phyloP scores from a whole-genome alignment of 2,888 invertebrate genomes.

The Disparrhopalites patrizii region DNA sequence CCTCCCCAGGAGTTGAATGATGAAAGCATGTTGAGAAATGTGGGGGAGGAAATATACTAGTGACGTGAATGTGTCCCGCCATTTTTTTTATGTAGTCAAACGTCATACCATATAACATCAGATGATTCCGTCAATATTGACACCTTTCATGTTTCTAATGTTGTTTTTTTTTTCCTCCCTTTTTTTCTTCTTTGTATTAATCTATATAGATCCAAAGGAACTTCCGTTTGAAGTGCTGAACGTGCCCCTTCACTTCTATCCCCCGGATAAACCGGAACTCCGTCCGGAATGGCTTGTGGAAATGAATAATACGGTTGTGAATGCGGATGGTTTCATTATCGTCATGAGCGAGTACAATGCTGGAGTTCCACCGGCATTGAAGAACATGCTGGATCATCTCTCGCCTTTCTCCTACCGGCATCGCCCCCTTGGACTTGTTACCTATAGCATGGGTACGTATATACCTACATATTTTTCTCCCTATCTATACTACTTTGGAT shows the following conservation, averaged over 20 bases:
- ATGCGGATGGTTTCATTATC: conserved; percentile 53
- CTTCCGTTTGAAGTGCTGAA: conserved; percentile 50
- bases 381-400: conserved; percentile 54
- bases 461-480: too few relatives aligned
- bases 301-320: conserved; percentile 48
- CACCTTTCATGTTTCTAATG: too few relatives aligned
- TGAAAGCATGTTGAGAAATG: too few relatives aligned
- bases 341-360: conserved; percentile 53
- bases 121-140: too few relatives aligned
- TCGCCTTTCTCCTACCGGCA: conserved; percentile 51
- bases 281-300: conserved; percentile 50
- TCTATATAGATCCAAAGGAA: conserved; percentile 51
- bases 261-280: conserved; percentile 44
- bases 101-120: too few relatives aligned
- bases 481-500: too few relatives aligned
- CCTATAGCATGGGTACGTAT: conserved; percentile 50
- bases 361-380: conserved; percentile 54
- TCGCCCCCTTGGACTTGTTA: conserved; percentile 50
- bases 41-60: too few relatives aligned
- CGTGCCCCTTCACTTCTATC: conserved; percentile 50
- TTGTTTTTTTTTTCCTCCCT: too few relatives aligned
- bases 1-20: too few relatives aligned
- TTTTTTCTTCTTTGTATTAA: background rate
- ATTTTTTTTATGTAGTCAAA: too few relatives aligned
- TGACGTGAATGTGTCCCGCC: too few relatives aligned